Evolutionary conservation across 2,888 invertebrate genomes (phyloP), one percentile per base, ranked within the genome.

Genomic region (Spicauda simplicius): DNA sequence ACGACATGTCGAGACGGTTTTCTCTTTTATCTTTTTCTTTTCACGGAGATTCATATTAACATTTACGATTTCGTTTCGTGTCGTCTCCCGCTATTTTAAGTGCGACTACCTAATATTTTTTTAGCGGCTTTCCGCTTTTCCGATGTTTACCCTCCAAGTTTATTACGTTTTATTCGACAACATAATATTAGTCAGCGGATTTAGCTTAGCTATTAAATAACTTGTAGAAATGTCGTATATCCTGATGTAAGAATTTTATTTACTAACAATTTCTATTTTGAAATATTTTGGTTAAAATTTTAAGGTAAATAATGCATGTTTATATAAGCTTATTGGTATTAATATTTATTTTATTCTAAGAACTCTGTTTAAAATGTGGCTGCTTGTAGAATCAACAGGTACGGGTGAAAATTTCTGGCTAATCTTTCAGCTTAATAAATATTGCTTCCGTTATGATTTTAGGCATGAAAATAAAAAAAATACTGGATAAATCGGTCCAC

Each of bases 51-150:
- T 37, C 55, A 61, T 67, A 67, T 67, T 54, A 67, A 67, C 67
- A 56, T 67, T 67, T 67, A 67, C 25, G 67, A 67, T 67, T 67
- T 67, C 56, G 52, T 37, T 62, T 67, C 61, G 56, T 67, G 14
- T 61, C 48, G 37, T 50, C 33, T 50, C 30, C 50, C 50, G 61
- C 19, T 56, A 60, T 55, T 60, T 65, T 55, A 66, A 50, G 59
- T 55, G 59, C 11, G 55, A 60, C 48, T 66, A 59, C 45, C 41
- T 66, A 55, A 66, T 60, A 41, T 41, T 41, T 41, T 59, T 55
- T 41, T 45, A 55, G 59, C 48, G 66, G 66, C 59, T 45, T 54
- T 16, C 54, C 45, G 8, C 12, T 66, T 45, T 54, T 16, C 54
- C 45, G 8, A 18, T 54, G 14, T 60, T 59, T 54, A 14, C 54